A percentile compares a stretch with the other conserved stretches of the same genome.
Evolutionary conservation across 2,888 invertebrate species (phyloP).

Genomic region (Drepana falcataria): DNA sequence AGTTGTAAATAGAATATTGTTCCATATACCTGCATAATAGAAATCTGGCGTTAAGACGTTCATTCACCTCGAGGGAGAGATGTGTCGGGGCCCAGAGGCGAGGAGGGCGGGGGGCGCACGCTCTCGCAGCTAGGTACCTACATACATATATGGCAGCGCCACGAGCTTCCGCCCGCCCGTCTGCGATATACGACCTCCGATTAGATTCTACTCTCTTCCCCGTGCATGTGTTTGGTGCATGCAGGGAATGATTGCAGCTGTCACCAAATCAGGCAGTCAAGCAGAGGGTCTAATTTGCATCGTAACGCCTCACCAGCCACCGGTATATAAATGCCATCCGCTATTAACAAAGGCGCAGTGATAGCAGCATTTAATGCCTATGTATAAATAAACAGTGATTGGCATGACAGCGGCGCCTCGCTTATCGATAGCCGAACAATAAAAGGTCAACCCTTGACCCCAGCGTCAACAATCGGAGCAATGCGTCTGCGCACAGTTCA

Average conservation of each 20-base stretch:
- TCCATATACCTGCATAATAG: slow-evolving; percentile 38
- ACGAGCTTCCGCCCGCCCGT: slow-evolving; percentile 22
- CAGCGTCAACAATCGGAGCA: slow-evolving; percentile 36
- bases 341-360: not conserved
- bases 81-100: slow-evolving; percentile 11
- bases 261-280: no score
- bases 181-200: slow-evolving; percentile 15
- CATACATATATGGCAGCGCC: slow-evolving; percentile 22
- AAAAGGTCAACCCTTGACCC: slow-evolving; percentile 52
- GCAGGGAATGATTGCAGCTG: no score
- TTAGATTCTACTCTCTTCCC: slow-evolving; percentile 16
- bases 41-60: slow-evolving; percentile 51
- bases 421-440: slow-evolving; percentile 53
- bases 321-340: slow-evolving; percentile 7
- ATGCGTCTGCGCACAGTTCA: slow-evolving; percentile 40
- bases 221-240: no score
- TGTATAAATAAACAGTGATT: slow-evolving; percentile 24
- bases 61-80: slow-evolving; percentile 50
- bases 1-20: no score
- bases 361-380: slow-evolving; percentile 9
- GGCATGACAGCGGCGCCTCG: slow-evolving; percentile 41
- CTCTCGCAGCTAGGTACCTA: slow-evolving; percentile 9
- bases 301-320: no score
- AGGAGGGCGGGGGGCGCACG: slow-evolving; percentile 18
- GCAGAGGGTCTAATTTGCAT: no score